phyloP scores from a whole-genome alignment of 1,140 invertebrate species.

The Tetramorium parvispinum region DNA sequence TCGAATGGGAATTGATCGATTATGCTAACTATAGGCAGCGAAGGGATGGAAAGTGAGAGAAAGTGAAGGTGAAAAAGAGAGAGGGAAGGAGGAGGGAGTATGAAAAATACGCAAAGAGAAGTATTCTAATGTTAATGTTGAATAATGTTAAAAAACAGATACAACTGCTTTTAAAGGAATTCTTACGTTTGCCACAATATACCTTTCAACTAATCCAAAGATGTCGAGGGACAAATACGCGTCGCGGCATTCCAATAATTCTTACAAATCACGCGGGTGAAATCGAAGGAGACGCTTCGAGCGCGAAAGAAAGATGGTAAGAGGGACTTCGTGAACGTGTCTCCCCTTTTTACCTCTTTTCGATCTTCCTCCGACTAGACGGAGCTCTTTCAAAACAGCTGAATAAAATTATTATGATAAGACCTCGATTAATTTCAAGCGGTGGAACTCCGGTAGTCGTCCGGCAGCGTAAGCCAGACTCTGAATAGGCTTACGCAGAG shows the following conservation, averaged over 20 bases:
- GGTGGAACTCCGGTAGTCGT: slow-evolving; percentile 79
- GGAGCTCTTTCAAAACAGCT: slow-evolving; percentile 62
- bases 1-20: slow-evolving; percentile 74
- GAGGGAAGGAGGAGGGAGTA: neutral
- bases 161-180: neutral
- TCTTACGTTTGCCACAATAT: neutral
- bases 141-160: neutral
- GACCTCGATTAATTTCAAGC: slow-evolving; percentile 83
- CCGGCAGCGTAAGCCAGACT: slow-evolving; percentile 75
- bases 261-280: neutral
- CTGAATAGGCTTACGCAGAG: slow-evolving; percentile 79
- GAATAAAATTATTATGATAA: slow-evolving; percentile 83
- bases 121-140: too few relatives aligned
- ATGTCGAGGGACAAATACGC: neutral
- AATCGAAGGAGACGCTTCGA: neutral
- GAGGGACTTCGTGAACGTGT: neutral
- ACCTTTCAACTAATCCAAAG: neutral
- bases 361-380: slow-evolving; percentile 56
- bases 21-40: slow-evolving; percentile 69
- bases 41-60: neutral
- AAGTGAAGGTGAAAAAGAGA: too few relatives aligned
- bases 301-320: slow-evolving; percentile 13
- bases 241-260: neutral
- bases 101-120: neutral
- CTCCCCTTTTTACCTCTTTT: slow-evolving; percentile 5